phyloP scores from a whole-genome alignment of 2,113 vertebrate species.

The Noctilio leporinus region DNA sequence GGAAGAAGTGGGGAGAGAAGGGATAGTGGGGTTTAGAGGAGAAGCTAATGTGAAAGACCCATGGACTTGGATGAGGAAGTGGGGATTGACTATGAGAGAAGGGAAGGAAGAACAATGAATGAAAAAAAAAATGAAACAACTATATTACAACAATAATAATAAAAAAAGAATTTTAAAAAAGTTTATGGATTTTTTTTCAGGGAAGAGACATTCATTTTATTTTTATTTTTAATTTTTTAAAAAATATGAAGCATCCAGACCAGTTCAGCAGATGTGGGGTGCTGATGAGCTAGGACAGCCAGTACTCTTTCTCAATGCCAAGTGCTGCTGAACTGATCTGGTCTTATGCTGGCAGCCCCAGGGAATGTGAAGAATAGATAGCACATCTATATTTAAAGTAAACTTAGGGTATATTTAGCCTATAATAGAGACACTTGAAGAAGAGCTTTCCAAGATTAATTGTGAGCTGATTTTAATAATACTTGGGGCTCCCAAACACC shows the following conservation, averaged over 20 bases:
- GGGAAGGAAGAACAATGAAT: too few relatives aligned
- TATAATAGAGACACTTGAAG: background rate
- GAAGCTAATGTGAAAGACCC: too few relatives aligned
- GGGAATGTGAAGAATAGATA: background rate
- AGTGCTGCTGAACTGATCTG: background rate
- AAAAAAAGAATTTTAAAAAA: background rate
- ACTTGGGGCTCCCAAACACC: background rate
- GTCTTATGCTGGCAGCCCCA: background rate
- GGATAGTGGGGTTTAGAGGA: too few relatives aligned
- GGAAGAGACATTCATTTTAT: background rate
- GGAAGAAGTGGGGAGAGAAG: too few relatives aligned
- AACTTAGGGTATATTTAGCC: background rate
- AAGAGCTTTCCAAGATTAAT: conserved; percentile 31
- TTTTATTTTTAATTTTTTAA: background rate
- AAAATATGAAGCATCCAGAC: background rate
- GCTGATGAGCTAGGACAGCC: background rate
- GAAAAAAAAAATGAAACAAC: too few relatives aligned
- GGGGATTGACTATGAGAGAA: too few relatives aligned
- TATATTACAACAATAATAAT: too few relatives aligned
- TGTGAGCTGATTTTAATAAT: conserved; percentile 35
- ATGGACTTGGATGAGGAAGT: too few relatives aligned
- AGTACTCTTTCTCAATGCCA: background rate
- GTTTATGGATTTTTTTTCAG: background rate
- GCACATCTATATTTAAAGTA: conserved; percentile 8
- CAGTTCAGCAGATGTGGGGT: background rate